Percentiles rank a stretch among this genome's conserved stretches.
Evolutionary conservation across 1,140 invertebrate species (phyloP).

Genomic region (Psilanteris sp.): DNA sequence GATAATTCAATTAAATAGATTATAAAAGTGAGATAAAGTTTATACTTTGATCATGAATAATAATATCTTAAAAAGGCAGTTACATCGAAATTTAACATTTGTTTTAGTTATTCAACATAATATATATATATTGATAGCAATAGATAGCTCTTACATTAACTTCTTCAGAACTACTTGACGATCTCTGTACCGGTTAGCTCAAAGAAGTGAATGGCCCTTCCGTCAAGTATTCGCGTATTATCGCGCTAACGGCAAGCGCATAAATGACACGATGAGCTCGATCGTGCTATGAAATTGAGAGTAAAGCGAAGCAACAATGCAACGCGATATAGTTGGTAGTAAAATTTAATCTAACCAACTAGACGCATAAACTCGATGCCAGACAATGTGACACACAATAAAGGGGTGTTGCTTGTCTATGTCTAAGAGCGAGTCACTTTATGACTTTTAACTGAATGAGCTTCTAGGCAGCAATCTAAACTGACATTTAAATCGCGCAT

Average conservation of each 20-base stretch:
- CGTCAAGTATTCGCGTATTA: constrained; percentile 29
- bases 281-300: constrained; percentile 43
- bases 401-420: constrained; percentile 49
- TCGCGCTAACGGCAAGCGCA: constrained; percentile 27
- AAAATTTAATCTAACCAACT: constrained; percentile 68
- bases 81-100: too few relatives aligned
- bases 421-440: constrained; percentile 50
- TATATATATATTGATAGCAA: too few relatives aligned
- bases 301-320: constrained; percentile 54
- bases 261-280: constrained; percentile 51
- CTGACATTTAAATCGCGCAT: constrained; percentile 27
- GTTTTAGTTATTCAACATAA: too few relatives aligned
- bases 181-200: neutral
- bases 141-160: constrained; percentile 7
- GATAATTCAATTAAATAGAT: too few relatives aligned
- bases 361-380: constrained; percentile 63
- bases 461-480: constrained; percentile 9
- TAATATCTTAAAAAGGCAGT: too few relatives aligned
- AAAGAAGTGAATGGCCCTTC: constrained; percentile 34
- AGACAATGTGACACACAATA: constrained; percentile 68
- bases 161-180: constrained; percentile 9
- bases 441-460: constrained; percentile 53
- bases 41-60: too few relatives aligned
- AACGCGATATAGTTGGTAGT: constrained; percentile 58
- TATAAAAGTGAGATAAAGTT: too few relatives aligned